Percentiles rank a stretch among this genome's conserved stretches.
Evolutionary conservation across 2,888 invertebrate genomes (phyloP).

Genomic region (Smittia sp.): DNA sequence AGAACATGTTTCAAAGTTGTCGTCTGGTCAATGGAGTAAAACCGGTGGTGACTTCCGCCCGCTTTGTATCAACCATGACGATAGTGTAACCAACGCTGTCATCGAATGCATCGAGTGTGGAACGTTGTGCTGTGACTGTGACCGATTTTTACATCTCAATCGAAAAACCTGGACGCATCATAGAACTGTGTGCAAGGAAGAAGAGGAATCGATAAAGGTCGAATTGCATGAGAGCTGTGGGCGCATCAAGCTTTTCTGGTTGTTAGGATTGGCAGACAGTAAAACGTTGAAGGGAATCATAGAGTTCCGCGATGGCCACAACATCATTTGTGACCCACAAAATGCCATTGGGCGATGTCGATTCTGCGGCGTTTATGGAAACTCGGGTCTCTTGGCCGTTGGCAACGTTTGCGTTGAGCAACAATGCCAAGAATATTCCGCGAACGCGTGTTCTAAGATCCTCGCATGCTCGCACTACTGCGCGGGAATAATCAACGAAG

Average conservation of each 20-base stretch:
- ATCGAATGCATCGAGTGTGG: slow-evolving; percentile 91
- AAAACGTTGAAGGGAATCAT: slow-evolving; percentile 85
- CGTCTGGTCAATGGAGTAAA: slow-evolving; percentile 76
- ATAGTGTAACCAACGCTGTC: slow-evolving; percentile 86
- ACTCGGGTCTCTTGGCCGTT: slow-evolving; percentile 79
- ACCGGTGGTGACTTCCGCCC: slow-evolving; percentile 61
- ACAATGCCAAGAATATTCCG: slow-evolving; percentile 76
- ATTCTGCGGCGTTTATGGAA: slow-evolving; percentile 85
- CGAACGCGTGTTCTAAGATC: slow-evolving; percentile 74
- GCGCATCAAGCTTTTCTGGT: slow-evolving; percentile 92
- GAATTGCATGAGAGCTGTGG: slow-evolving; percentile 98
- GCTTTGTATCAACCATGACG: slow-evolving; percentile 94
- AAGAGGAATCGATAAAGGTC: slow-evolving; percentile 92
- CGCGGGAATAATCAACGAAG: slow-evolving; percentile 87
- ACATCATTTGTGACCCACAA: slow-evolving; percentile 53
- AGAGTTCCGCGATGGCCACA: slow-evolving; percentile 79
- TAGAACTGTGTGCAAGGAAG: slow-evolving; percentile 80
- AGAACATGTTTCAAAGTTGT: slow-evolving; percentile 80
- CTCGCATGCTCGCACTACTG: slow-evolving; percentile 89
- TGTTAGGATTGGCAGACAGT: slow-evolving; percentile 88
- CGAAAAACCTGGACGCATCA: slow-evolving; percentile 81
- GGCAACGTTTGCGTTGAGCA: slow-evolving; percentile 92
- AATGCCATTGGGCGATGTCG: slow-evolving; percentile 75
- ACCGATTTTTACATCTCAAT: slow-evolving; percentile 90
- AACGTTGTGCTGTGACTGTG: slow-evolving; percentile 93